These are phyloP conservation scores for Gonioctena quinquepunctata DNA, from an alignment of 1,140 invertebrate genomes.

Conservation along the genomic window DNA sequence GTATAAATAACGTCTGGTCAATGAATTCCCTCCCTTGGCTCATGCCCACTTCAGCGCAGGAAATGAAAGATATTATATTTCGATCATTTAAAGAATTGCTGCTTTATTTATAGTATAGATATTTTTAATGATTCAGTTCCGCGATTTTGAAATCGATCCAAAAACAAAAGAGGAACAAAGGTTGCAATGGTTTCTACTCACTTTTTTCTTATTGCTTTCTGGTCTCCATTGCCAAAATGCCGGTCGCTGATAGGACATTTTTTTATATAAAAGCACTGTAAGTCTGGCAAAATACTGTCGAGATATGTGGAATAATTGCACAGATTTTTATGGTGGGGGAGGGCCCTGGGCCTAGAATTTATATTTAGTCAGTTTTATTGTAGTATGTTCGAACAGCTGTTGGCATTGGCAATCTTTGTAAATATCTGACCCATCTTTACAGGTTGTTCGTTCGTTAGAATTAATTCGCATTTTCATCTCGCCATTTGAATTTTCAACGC, in stretches of 20 bases:
- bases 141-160: not conserved
- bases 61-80: not conserved
- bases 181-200: slow-evolving; percentile 28
- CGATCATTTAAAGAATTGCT: not conserved
- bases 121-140: not conserved
- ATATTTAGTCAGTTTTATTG: slow-evolving; percentile 37
- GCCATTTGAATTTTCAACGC: too few species aligned
- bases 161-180: slow-evolving; percentile 5
- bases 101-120: not conserved
- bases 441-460: not conserved
- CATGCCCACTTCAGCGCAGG: not conserved
- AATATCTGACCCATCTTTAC: slow-evolving; percentile 16
- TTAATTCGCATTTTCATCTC: too few species aligned
- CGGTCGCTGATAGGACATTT: slow-evolving; percentile 62
- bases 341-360: slow-evolving; percentile 28
- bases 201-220: slow-evolving; percentile 41
- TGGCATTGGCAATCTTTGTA: slow-evolving; percentile 22
- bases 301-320: slow-evolving; percentile 25
- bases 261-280: slow-evolving; percentile 26
- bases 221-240: slow-evolving; percentile 60
- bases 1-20: too few species aligned
- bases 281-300: slow-evolving; percentile 32
- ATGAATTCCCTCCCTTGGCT: too few species aligned
- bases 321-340: slow-evolving; percentile 25
- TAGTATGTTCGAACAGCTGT: slow-evolving; percentile 27